Percentiles rank a stretch among this genome's conserved stretches.
These are phyloP conservation scores for Benthosema pterotum DNA, from an alignment of 2,797 vertebrate genomes.

Conservation along the genomic window DNA sequence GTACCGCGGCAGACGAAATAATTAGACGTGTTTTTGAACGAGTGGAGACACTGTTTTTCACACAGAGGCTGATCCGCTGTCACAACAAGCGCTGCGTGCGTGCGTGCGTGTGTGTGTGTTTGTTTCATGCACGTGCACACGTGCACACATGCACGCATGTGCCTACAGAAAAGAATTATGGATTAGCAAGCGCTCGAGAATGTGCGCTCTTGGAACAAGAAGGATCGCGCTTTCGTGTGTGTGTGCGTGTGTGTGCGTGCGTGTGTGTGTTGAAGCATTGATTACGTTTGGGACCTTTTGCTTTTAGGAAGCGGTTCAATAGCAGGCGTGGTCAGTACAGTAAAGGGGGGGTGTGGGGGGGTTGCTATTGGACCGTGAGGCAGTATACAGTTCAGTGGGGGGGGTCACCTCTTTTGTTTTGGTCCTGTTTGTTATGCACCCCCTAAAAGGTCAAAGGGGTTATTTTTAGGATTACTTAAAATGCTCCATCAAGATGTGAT, in stretches of 20 bases:
- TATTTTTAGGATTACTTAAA: slow-evolving; percentile 55
- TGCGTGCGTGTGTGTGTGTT: no score
- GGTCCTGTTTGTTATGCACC: slow-evolving; percentile 53
- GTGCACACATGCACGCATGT: neutral
- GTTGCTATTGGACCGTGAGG: slow-evolving; percentile 27
- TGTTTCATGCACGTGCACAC: neutral
- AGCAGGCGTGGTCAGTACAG: slow-evolving; percentile 39
- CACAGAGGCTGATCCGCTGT: neutral
- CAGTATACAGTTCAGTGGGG: slow-evolving; percentile 14
- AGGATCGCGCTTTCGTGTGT: neutral
- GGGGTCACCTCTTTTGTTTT: slow-evolving; percentile 47
- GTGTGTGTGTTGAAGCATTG: no score
- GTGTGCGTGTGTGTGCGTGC: neutral
- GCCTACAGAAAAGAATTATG: neutral
- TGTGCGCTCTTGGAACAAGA: neutral
- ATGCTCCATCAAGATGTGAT: slow-evolving; percentile 28
- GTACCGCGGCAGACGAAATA: neutral
- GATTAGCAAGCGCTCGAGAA: neutral
- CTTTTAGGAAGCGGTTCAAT: slow-evolving; percentile 55
- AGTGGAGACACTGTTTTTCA: neutral
- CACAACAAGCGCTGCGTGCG: no score
- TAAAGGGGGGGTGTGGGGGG: no score
- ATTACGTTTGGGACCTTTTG: slow-evolving; percentile 12
- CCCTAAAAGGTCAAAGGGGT: slow-evolving; percentile 52
- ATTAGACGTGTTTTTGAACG: neutral